phyloP scores from a whole-genome alignment of 2,797 vertebrate genomes.

The Lates japonicus region DNA sequence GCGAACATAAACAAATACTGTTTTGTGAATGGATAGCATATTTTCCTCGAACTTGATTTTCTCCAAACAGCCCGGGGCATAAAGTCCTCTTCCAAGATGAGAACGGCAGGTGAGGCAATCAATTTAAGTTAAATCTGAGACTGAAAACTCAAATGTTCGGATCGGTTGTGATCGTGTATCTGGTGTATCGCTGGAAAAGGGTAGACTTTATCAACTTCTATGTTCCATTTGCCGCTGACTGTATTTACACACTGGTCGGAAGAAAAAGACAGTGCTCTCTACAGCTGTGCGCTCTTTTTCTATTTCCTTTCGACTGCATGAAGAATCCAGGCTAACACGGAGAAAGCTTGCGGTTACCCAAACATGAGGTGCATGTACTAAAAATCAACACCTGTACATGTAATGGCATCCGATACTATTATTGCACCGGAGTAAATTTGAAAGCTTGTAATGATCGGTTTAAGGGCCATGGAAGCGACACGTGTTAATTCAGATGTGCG shows the following conservation, averaged over 20 bases:
- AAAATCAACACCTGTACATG: conserved; percentile 15
- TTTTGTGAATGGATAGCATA: conserved; percentile 78
- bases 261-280: neutral
- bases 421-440: neutral
- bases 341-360: conserved; percentile 3
- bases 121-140: conserved; percentile 45
- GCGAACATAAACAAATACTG: conserved; percentile 81
- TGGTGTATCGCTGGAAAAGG: neutral
- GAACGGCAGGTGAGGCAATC: conserved; percentile 29
- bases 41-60: conserved; percentile 66
- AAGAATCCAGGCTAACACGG: conserved; percentile 4
- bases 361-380: conserved; percentile 14
- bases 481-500: neutral
- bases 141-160: conserved; percentile 28
- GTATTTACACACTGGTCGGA: conserved; percentile 24
- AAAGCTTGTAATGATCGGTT: neutral
- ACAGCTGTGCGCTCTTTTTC: conserved; percentile 11
- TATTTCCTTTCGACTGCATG: conserved; percentile 15
- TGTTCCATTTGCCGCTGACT: conserved; percentile 15
- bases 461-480: neutral
- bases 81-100: conserved; percentile 47
- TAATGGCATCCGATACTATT: too few species aligned
- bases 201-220: conserved; percentile 34
- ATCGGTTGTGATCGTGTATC: conserved; percentile 39
- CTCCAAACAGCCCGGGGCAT: conserved; percentile 48